phyloP scores from a whole-genome alignment of 2,797 vertebrate genomes.

The Pogoniulus pusillus region DNA sequence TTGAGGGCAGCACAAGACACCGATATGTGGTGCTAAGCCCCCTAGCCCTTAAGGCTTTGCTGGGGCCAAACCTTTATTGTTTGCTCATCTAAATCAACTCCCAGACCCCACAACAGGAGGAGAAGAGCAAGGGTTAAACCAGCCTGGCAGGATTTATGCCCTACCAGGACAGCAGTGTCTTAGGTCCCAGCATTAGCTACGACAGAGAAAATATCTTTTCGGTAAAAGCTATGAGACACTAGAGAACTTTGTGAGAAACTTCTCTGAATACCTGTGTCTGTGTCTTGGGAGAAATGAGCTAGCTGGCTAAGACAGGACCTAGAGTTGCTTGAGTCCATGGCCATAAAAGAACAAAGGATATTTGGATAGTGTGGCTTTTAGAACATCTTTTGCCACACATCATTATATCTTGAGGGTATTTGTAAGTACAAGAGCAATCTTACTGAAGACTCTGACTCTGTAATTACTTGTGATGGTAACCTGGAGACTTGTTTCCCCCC shows the following conservation, averaged over 20 bases:
- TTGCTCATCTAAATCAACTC: too few species aligned
- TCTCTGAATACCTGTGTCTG: not conserved
- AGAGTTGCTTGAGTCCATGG: not conserved
- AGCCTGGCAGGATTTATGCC: too few species aligned
- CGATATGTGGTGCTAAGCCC: too few species aligned
- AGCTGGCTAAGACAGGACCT: not conserved
- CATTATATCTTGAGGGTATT: not conserved
- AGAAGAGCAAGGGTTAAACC: too few species aligned
- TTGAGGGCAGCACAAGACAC: too few species aligned
- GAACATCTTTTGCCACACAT: not conserved
- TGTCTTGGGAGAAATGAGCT: not conserved
- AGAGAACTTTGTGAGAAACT: too few species aligned
- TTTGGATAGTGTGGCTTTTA: not conserved
- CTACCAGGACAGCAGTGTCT: too few species aligned
- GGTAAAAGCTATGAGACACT: too few species aligned
- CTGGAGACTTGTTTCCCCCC: too few species aligned
- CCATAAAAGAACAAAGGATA: not conserved
- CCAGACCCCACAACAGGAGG: too few species aligned
- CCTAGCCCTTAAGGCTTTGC: too few species aligned
- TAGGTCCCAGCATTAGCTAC: not conserved
- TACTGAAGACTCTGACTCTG: not conserved
- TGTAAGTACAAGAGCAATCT: not conserved
- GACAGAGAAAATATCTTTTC: not conserved
- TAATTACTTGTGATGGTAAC: not conserved
- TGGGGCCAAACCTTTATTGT: too few species aligned